Percentiles rank a stretch among this genome's conserved stretches.
Conservation (phyloP, 1,140 invertebrate species). For the Pteromalus puparum region DNA sequence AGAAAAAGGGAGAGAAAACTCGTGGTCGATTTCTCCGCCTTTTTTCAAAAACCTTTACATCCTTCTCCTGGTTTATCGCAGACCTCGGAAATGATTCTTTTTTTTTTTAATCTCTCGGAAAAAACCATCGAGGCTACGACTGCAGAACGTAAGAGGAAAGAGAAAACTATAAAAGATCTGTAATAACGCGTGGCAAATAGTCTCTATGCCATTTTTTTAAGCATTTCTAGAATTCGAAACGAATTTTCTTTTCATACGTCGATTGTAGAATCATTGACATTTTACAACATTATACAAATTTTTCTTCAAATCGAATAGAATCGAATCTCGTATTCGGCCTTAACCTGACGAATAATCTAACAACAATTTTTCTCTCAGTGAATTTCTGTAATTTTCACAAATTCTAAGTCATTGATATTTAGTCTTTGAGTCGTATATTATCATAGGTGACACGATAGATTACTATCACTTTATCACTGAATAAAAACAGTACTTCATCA, state of each 20-base stretch:
- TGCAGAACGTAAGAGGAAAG: neutral
- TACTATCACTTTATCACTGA: neutral
- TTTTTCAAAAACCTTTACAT: slow-evolving; percentile 22
- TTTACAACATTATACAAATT: slow-evolving; percentile 29
- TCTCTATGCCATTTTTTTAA: slow-evolving; percentile 30
- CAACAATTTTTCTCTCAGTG: slow-evolving; percentile 6
- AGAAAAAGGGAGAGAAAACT: slow-evolving; percentile 31
- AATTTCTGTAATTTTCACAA: neutral
- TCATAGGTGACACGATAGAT: neutral
- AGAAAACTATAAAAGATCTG: neutral
- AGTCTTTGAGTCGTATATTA: slow-evolving; percentile 25
- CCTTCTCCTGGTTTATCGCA: slow-evolving; percentile 40
- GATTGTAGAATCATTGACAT: neutral
- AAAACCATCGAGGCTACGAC: slow-evolving; percentile 42
- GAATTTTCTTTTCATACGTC: neutral
- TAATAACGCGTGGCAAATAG: slow-evolving; percentile 10
- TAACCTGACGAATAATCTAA: slow-evolving; percentile 15
- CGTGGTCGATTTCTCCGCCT: neutral
- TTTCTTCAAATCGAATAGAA: slow-evolving; percentile 5
- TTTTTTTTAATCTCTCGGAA: neutral
- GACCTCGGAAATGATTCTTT: neutral
- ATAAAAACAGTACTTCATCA: slow-evolving; percentile 21
- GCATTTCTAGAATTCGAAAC: slow-evolving; percentile 13
- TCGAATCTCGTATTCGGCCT: neutral
- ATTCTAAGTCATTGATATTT: slow-evolving; percentile 10